Evolutionary conservation across 1,140 invertebrate species (phyloP).

Genomic region (Aphelenchoides avenae): DNA sequence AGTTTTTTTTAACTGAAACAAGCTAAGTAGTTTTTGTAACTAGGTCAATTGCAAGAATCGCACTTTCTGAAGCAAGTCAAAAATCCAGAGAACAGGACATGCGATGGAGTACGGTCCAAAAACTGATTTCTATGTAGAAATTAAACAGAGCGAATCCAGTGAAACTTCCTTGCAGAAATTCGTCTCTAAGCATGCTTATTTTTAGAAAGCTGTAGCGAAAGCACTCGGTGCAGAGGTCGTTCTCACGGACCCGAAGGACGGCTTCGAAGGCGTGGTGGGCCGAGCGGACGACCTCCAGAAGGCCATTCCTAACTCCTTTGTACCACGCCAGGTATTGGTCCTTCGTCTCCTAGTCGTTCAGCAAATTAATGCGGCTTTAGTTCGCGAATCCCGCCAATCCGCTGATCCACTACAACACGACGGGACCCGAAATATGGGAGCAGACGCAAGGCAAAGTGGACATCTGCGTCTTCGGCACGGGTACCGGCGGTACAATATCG

Average conservation of each 20-base stretch:
- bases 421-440: conserved; percentile 23
- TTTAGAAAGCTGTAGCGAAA: not conserved
- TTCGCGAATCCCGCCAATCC: conserved; percentile 44
- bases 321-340: conserved; percentile 30
- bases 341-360: conserved; percentile 2
- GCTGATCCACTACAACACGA: conserved; percentile 38
- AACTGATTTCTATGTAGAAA: too few relatives aligned
- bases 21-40: too few relatives aligned
- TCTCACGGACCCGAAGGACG: not conserved
- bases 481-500: conserved; percentile 19
- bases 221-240: conserved; percentile 16
- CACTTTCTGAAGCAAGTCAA: too few relatives aligned
- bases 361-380: conserved; percentile 6
- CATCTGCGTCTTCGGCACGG: conserved; percentile 8
- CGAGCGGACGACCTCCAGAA: conserved; percentile 7
- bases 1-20: too few relatives aligned
- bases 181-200: too few relatives aligned
- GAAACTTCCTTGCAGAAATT: too few relatives aligned
- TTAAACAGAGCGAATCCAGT: too few relatives aligned
- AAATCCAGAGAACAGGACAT: too few relatives aligned
- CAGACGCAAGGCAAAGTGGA: conserved; percentile 21
- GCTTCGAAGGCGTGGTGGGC: conserved; percentile 4
- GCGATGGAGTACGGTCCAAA: too few relatives aligned
- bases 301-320: conserved; percentile 17
- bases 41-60: too few relatives aligned